A percentile compares a stretch with the other conserved stretches of the same genome.
Evolutionary conservation across 2,797 vertebrate genomes (phyloP).

Genomic region (Prionace glauca): DNA sequence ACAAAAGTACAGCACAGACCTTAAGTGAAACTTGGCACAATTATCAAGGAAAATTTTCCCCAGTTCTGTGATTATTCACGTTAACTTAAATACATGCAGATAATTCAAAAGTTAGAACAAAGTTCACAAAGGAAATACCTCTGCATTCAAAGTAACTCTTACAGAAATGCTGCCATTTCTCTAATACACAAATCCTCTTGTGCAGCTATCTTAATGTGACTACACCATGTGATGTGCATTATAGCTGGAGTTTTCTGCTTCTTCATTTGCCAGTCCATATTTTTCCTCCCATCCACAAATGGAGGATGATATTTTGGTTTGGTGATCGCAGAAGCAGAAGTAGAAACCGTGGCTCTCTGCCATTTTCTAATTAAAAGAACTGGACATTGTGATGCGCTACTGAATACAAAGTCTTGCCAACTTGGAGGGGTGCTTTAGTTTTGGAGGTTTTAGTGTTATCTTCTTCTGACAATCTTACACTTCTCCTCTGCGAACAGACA

Average conservation of each 20-base stretch:
- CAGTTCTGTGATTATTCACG: neutral
- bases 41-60: slow-evolving; percentile 8
- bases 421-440: neutral
- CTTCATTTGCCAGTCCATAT: neutral
- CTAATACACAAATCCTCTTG: neutral
- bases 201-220: neutral
- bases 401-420: slow-evolving; percentile 16
- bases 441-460: neutral
- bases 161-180: neutral
- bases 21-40: slow-evolving; percentile 21
- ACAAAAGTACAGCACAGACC: neutral
- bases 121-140: slow-evolving; percentile 20
- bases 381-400: neutral
- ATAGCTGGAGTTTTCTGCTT: neutral
- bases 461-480: neutral
- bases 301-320: neutral
- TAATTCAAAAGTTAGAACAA: neutral
- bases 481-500: neutral
- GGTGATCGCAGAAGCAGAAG: neutral
- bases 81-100: neutral
- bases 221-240: neutral
- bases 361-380: neutral
- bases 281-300: neutral
- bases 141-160: neutral
- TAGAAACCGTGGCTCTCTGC: neutral